Percentiles rank a stretch among this genome's conserved stretches.
Evolutionary conservation across 2,888 invertebrate species (phyloP).

Genomic region (Odontomyia ornata): DNA sequence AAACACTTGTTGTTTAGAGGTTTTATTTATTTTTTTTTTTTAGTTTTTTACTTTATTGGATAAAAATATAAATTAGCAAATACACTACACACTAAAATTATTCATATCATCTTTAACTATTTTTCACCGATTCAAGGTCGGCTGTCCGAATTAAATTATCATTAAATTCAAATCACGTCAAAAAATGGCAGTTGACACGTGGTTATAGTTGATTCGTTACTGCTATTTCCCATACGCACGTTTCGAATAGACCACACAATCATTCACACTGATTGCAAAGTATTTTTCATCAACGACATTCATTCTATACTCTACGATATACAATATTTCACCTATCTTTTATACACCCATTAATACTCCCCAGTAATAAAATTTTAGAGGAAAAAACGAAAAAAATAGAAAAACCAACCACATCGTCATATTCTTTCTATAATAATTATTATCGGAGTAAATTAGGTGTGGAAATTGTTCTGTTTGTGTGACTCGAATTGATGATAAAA

Average conservation of each 20-base stretch:
- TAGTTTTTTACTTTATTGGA: too few species aligned
- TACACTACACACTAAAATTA: too few species aligned
- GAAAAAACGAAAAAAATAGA: too few species aligned
- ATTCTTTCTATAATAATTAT: slow-evolving; percentile 32
- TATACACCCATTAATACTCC: slow-evolving; percentile 26
- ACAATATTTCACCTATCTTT: background rate
- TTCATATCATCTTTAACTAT: too few species aligned
- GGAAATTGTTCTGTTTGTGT: slow-evolving; percentile 14
- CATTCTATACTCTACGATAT: background rate
- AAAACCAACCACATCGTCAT: background rate
- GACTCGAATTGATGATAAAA: too few species aligned
- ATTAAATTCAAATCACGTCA: too few species aligned
- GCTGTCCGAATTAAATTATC: too few species aligned
- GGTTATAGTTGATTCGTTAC: background rate
- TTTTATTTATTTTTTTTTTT: too few species aligned
- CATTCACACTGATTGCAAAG: slow-evolving; percentile 16
- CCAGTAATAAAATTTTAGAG: background rate
- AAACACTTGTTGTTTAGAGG: too few species aligned
- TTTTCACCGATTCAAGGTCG: too few species aligned
- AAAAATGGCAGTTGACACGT: background rate
- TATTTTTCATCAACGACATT: background rate
- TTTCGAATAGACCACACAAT: background rate
- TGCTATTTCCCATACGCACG: background rate
- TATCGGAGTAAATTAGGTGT: slow-evolving; percentile 43
- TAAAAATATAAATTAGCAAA: too few species aligned